Evolutionary conservation across 1,140 invertebrate genomes (phyloP), one percentile per base, ranked within the genome.

Genomic region (Zelostemma sp.): DNA sequence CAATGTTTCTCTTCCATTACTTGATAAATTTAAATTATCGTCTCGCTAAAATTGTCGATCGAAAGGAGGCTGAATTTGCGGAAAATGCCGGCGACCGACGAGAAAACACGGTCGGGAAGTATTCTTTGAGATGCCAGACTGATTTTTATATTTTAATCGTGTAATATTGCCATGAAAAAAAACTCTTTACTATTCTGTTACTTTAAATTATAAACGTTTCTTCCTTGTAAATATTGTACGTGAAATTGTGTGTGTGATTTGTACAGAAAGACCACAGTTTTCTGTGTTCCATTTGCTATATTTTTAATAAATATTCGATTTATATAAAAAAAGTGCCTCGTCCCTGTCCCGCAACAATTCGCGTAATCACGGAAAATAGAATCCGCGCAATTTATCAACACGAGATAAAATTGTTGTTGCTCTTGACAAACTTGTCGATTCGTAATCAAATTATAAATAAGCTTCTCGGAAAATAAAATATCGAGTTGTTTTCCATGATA

Each of bases 141-240:
- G 78, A 79, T 79, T 79, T 73, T 70, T 48, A 21, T 48, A 57
- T 58, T 61, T 53, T 58, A 68, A 71, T n/a, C 38, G 33, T 35
- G 6, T 35, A 35, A 35, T 35, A 35, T 35, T 69, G 74, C 73
- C 72, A 76, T 74, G 8, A n/a, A n/a, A 54, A 59, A 69, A 53
- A 40, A 48, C 49, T 68, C 5, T 53, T 31, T 56, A 25, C 21
- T n/a, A n/a, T n/a, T 25, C 21, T 56, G 43, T 73, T 66, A 43
- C 46, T 66, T 78, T 81, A 80, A 76, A 82, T 78, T 79, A 75
- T 71, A 61, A 65, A 15, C 48, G 43, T 62, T 25, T 21, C 41
- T 68, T 56, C 14, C 17, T 49, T 82, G 79, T 81, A 82, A 78
- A 82, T 82, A 81, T 49, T 66, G 62, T 61, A 35, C 6, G 33